Base-by-base conservation (phyloP, 2,797 vertebrate species). In the Podarcis siculus region DNA sequence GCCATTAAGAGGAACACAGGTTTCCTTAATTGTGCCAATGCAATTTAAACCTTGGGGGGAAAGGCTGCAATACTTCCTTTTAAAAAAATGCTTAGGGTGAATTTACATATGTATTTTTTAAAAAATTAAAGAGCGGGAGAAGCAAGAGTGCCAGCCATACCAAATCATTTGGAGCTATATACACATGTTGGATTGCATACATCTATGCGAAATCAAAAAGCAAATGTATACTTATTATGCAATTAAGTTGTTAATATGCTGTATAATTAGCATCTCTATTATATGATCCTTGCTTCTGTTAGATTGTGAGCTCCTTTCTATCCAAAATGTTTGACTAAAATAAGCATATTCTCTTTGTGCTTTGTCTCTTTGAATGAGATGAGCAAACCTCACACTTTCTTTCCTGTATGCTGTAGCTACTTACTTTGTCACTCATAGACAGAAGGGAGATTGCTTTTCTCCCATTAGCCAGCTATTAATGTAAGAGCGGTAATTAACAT, bases 271-370 rank as follows among this genome's bases (percentile, higher is more conserved):
- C 45, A 15, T n/a, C 45, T 17, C 27, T 61, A 81, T 72, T 72
- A 80, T 39, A 55, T 45, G 37, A 35, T 79, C 30, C 4, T 86
- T 72, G 45, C 35, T 81, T 80, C 61, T 64, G 35, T 72, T 37
- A 80, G 77, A 81, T 42, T 61, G 78, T 80, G 49, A 45, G 78
- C 4, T 25, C 42, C 2, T 6, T 3, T 61, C 78, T 78, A 61
- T 42, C 79, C 37, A 71, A 72, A 81, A 81, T 73, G 35, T 81
- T 81, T 80, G 79, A 81, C 72, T 72, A 72, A 86, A 80, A 87
- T n/a, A 37, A 80, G 64, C 32, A 67, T 67, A 73, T 80, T 87
- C 49, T 71, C 27, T 71, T 37, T 35, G 15, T 61, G 49, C 79
- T 85, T 81, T 61, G 78, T 72, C 32, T 86, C 66, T 80, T 19